Evolutionary conservation across 2,888 invertebrate genomes (phyloP).

Genomic region (Drosophila bunnanda): DNA sequence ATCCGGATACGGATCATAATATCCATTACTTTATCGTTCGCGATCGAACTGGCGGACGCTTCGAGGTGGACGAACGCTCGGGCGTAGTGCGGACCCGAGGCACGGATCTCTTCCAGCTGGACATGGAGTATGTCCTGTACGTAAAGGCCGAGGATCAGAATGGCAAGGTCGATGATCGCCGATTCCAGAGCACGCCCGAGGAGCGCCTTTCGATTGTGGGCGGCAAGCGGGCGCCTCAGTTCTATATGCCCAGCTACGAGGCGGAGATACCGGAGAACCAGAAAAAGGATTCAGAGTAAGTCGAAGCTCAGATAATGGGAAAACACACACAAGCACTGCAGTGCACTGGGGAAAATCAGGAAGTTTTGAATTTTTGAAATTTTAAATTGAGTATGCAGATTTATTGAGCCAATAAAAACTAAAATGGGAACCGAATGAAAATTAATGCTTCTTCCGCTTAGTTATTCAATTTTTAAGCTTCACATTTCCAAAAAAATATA

Average conservation of each 20-base stretch:
- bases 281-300: conserved; percentile 98
- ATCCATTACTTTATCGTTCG: conserved; percentile 98
- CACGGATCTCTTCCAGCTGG: conserved; percentile 95
- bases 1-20: conserved; percentile 98
- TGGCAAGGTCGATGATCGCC: conserved; percentile 94
- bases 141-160: conserved; percentile 98
- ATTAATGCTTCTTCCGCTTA: too few species aligned
- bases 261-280: conserved; percentile 98
- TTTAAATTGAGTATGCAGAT: too few species aligned
- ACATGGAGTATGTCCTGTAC: conserved; percentile 98
- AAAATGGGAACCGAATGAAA: too few species aligned
- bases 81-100: conserved; percentile 96
- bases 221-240: conserved; percentile 98
- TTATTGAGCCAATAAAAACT: too few species aligned
- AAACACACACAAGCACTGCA: background rate
- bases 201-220: conserved; percentile 97
- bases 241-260: conserved; percentile 97
- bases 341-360: background rate
- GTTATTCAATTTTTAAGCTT: too few species aligned
- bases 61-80: conserved; percentile 95
- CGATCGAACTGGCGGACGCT: conserved; percentile 92
- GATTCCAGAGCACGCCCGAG: conserved; percentile 96
- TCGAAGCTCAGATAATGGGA: conserved; percentile 55
- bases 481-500: too few species aligned
- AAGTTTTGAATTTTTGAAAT: too few species aligned